Percentiles rank a stretch among this genome's conserved stretches.
These are phyloP conservation scores for Turdus rufiventris DNA, from an alignment of 2,113 vertebrate genomes.

Conservation along the genomic window DNA sequence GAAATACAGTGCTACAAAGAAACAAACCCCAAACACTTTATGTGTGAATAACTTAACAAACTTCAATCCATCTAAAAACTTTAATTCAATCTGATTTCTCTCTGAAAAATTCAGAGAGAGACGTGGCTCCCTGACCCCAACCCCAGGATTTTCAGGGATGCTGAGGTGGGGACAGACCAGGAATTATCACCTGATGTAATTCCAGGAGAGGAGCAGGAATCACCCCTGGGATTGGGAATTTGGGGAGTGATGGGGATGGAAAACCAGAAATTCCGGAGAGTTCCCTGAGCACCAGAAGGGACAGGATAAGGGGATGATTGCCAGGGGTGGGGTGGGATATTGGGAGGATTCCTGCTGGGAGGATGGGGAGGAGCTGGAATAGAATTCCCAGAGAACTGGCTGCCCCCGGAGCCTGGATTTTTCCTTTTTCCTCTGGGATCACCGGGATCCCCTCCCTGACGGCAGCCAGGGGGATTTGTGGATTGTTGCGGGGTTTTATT, in stretches of 20 bases:
- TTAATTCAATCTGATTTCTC: too few relatives aligned
- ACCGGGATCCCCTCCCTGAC: not conserved
- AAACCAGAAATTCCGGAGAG: not conserved
- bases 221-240: too few relatives aligned
- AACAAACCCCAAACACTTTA: too few relatives aligned
- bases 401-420: not conserved
- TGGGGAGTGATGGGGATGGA: accelerated
- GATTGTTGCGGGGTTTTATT: not conserved
- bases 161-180: too few relatives aligned
- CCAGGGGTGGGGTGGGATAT: not conserved
- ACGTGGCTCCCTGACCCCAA: too few relatives aligned
- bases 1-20: too few relatives aligned
- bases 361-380: not conserved
- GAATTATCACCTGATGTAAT: not conserved
- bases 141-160: too few relatives aligned
- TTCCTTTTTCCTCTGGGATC: not conserved
- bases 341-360: not conserved
- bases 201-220: too few relatives aligned
- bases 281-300: not conserved
- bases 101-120: too few relatives aligned
- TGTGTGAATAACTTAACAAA: too few relatives aligned
- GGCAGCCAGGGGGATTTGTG: too few relatives aligned
- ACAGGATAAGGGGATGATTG: accelerated
- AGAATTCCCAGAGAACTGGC: accelerated
- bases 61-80: too few relatives aligned